Conservation (phyloP, 2,113 vertebrate species). For the Craseonycteris thonglongyai region DNA sequence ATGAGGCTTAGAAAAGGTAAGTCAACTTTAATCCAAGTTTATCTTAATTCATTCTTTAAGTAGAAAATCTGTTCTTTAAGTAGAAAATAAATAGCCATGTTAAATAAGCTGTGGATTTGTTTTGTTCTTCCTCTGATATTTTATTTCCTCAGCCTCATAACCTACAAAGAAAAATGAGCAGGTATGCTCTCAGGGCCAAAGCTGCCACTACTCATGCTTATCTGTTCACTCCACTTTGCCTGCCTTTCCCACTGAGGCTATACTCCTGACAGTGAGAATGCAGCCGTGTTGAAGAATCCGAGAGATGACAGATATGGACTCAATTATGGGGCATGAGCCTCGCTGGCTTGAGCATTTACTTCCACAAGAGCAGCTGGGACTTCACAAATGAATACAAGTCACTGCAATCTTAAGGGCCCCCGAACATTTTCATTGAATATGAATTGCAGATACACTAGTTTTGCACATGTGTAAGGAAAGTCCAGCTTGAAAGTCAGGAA, state of each 20-base stretch:
- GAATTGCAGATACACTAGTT: neutral
- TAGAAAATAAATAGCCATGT: neutral
- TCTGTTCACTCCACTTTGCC: neutral
- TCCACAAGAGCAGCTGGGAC: neutral
- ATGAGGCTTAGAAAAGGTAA: neutral
- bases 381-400: neutral
- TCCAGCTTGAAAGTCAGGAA: neutral
- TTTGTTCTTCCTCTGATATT: neutral
- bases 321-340: neutral
- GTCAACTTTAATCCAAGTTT: neutral
- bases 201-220: rapidly evolving
- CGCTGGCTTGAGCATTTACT: neutral
- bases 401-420: neutral
- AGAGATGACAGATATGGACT: neutral
- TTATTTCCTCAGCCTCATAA: neutral
- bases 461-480: neutral
- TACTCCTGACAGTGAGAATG: neutral
- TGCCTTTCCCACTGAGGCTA: neutral
- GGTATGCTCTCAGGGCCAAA: neutral
- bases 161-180: neutral
- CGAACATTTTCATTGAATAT: neutral
- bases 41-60: neutral
- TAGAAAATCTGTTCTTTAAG: neutral
- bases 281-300: neutral
- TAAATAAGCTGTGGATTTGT: neutral